Conservation (phyloP, 2,797 vertebrate species). For the Margarornis squamiger region DNA sequence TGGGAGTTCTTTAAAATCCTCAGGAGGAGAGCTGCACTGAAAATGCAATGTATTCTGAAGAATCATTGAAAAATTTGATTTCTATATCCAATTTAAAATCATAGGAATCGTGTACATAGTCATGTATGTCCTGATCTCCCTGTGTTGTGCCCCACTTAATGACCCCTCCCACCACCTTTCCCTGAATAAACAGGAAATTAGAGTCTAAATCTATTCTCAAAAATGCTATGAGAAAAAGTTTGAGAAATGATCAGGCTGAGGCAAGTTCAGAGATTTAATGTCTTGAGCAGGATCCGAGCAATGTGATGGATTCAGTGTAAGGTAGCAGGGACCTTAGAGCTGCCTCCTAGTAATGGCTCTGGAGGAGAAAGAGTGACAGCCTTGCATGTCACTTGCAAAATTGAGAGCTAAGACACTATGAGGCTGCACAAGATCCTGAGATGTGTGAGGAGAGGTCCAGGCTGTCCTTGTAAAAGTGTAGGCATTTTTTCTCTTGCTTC, state of each 20-base stretch:
- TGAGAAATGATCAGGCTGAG: background rate
- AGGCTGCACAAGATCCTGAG: background rate
- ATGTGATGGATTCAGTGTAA: background rate
- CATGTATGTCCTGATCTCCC: background rate
- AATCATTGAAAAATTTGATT: background rate
- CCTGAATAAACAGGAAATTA: background rate
- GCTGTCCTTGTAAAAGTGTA: background rate
- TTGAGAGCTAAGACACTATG: background rate
- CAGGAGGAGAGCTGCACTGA: background rate
- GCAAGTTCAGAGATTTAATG: background rate
- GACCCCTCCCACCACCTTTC: too few species aligned
- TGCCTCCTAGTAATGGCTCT: background rate
- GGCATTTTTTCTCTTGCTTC: background rate
- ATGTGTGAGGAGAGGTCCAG: background rate
- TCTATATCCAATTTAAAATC: background rate
- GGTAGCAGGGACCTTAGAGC: background rate
- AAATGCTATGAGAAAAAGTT: background rate
- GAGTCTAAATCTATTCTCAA: background rate
- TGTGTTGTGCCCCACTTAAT: rapidly evolving
- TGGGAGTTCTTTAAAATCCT: background rate
- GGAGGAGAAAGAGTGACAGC: background rate
- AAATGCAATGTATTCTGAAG: background rate
- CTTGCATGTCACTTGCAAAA: background rate
- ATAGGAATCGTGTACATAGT: background rate
- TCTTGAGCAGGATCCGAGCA: background rate